These are phyloP conservation scores for Rhodeus uyekii DNA, from an alignment of 2,797 vertebrate species.

Conservation along the genomic window DNA sequence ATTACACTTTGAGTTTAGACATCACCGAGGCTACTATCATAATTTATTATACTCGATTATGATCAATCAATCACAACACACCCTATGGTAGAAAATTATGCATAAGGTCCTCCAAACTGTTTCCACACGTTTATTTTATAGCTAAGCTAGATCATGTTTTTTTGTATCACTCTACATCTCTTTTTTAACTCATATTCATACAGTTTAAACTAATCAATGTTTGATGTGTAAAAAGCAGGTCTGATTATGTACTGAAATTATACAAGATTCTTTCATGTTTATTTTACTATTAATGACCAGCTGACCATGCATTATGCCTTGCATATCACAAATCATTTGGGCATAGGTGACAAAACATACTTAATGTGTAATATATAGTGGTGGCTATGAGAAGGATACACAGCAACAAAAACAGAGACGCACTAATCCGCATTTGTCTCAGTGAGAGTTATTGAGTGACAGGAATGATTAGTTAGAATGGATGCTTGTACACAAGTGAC, in stretches of 20 bases:
- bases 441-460: constrained; percentile 40
- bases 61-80: background rate
- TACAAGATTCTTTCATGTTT: background rate
- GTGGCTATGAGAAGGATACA: constrained; percentile 14
- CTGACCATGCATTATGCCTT: background rate
- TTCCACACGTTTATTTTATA: background rate
- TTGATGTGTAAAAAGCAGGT: background rate
- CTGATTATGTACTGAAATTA: background rate
- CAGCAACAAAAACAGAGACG: constrained; percentile 49
- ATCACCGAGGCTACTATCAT: background rate
- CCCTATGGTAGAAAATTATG: background rate
- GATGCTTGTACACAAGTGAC: constrained; percentile 1
- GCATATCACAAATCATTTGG: background rate
- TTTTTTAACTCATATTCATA: background rate
- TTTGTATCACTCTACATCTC: background rate
- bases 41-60: background rate
- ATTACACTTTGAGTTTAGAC: constrained; percentile 17
- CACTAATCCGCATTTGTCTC: constrained; percentile 68
- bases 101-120: background rate
- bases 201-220: background rate
- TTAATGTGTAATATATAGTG: background rate
- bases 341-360: background rate
- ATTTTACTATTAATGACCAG: background rate
- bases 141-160: background rate
- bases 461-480: constrained; percentile 48